Conservation (phyloP, 2,888 invertebrate species). For the Eurytoma californica region DNA sequence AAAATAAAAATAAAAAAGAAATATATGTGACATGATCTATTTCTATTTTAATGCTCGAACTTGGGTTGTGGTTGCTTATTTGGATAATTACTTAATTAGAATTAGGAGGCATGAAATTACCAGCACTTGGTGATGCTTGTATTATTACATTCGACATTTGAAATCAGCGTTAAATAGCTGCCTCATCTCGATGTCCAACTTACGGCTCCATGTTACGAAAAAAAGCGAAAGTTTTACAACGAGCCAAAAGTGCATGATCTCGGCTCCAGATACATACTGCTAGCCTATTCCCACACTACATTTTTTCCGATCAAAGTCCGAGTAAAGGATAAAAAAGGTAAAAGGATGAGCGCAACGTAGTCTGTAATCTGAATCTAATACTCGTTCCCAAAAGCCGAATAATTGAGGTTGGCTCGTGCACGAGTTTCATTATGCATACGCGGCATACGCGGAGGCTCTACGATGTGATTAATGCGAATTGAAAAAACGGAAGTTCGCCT, state of each 20-base stretch:
- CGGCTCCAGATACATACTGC: too few species aligned
- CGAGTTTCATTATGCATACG: slow-evolving; percentile 42
- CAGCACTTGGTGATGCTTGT: not conserved
- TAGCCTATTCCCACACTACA: too few species aligned
- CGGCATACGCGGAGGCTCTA: slow-evolving; percentile 23
- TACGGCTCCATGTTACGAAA: slow-evolving; percentile 3
- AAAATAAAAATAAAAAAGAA: too few species aligned
- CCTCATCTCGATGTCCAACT: slow-evolving; percentile 1
- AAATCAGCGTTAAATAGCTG: slow-evolving; percentile 11
- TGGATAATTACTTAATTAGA: not conserved
- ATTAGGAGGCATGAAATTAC: slow-evolving; percentile 21
- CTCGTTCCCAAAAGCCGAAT: slow-evolving; percentile 19
- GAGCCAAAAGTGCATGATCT: too few species aligned
- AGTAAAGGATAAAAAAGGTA: too few species aligned
- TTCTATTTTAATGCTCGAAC: slow-evolving; percentile 21
- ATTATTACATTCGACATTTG: slow-evolving; percentile 13
- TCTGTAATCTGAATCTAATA: slow-evolving; percentile 2
- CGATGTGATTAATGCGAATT: slow-evolving; percentile 34
- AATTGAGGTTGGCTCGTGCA: slow-evolving; percentile 15
- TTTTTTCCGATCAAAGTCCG: too few species aligned
- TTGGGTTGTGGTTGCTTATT: too few species aligned
- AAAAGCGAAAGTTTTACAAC: slow-evolving; percentile 20
- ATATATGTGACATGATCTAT: not conserved
- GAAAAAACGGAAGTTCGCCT: slow-evolving; percentile 32
- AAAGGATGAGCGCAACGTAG: too few species aligned